Evolutionary conservation across 2,888 invertebrate species (phyloP).

Genomic region (Pilophorus perplexus): DNA sequence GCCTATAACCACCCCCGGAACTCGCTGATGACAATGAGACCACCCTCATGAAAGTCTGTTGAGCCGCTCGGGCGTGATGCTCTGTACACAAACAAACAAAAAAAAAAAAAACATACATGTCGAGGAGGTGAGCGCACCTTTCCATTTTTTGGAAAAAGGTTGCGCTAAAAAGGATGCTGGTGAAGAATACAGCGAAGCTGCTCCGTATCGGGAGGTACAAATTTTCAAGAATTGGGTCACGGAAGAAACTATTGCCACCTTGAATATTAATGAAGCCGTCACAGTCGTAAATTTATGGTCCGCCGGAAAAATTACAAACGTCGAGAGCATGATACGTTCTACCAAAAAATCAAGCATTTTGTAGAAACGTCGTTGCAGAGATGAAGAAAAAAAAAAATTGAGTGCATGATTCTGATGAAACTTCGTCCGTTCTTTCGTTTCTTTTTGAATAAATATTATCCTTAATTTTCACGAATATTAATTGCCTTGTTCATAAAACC

Average conservation of each 20-base stretch:
- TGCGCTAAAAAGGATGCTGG: constrained; percentile 5
- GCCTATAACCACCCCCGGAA: too few species aligned
- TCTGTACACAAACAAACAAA: too few species aligned
- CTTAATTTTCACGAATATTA: not conserved
- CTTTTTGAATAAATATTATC: not conserved
- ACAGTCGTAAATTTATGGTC: not conserved
- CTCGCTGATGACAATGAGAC: too few species aligned
- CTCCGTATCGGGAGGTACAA: not conserved
- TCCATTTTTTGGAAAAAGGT: too few species aligned
- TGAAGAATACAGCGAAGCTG: not conserved
- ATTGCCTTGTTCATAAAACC: not conserved
- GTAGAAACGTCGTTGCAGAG: not conserved
- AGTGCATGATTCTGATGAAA: constrained; percentile 7
- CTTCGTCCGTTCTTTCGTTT: not conserved
- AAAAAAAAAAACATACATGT: too few species aligned
- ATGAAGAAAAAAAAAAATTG: constrained; percentile 1
- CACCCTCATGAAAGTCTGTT: too few species aligned
- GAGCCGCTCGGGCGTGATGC: too few species aligned
- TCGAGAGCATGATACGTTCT: constrained; percentile 9
- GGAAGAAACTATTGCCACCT: not conserved
- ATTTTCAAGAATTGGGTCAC: constrained; percentile 9
- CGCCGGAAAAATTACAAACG: constrained; percentile 2
- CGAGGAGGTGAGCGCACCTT: too few species aligned
- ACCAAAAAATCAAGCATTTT: constrained; percentile 3
- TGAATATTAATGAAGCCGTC: not conserved